Evolutionary conservation across 1,140 invertebrate species (phyloP).

Genomic region (Venturia canescens): DNA sequence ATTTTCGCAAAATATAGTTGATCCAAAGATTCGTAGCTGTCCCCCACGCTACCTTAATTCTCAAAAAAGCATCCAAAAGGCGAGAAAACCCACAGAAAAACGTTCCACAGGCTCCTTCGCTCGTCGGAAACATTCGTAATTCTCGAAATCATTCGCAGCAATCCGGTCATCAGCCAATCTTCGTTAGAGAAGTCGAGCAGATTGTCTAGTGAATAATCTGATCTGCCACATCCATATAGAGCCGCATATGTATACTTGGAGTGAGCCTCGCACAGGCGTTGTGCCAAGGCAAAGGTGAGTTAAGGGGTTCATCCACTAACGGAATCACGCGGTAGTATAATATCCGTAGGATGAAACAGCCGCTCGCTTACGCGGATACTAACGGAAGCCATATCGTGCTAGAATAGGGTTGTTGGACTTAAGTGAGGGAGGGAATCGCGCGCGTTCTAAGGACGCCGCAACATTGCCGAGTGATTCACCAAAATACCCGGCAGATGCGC

Average conservation of each 20-base stretch:
- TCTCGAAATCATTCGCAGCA: too few species aligned
- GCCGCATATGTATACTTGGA: background rate
- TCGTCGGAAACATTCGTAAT: too few species aligned
- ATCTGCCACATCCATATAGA: background rate
- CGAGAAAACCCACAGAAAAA: too few species aligned
- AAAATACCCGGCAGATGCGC: constrained; percentile 73
- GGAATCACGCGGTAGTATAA: constrained; percentile 63
- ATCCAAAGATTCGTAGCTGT: too few species aligned
- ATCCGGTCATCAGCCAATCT: too few species aligned
- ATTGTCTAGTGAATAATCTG: background rate
- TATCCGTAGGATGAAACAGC: constrained; percentile 68
- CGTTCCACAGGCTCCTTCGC: too few species aligned
- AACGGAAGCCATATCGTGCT: constrained; percentile 68
- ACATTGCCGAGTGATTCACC: constrained; percentile 71
- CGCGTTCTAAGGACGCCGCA: constrained; percentile 35
- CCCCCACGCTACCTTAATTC: too few species aligned
- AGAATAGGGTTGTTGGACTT: constrained; percentile 57
- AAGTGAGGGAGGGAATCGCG: constrained; percentile 48
- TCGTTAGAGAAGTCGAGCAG: too few species aligned
- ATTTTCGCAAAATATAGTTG: too few species aligned
- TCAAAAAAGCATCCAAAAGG: too few species aligned
- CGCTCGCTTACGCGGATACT: constrained; percentile 58
- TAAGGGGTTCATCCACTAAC: constrained; percentile 27
- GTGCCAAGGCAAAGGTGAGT: constrained; percentile 9
- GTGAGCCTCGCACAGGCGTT: background rate